Evolutionary conservation across 2,113 vertebrate genomes (phyloP).

Genomic region (Seriola dumerili): DNA sequence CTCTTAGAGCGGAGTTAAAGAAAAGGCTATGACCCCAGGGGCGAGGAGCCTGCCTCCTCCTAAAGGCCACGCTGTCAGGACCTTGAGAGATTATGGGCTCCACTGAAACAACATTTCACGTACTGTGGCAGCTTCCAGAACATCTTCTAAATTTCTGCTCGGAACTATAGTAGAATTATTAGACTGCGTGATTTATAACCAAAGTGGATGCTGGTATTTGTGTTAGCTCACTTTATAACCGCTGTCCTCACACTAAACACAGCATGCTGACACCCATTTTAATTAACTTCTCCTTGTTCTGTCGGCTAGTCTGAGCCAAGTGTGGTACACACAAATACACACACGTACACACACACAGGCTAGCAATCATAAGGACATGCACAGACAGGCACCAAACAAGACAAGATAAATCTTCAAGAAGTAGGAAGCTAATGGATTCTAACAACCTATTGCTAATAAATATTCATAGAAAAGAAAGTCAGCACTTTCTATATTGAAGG

Average conservation of each 20-base stretch:
- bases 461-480: background rate
- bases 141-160: background rate
- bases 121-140: background rate
- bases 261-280: background rate
- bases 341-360: background rate
- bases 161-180: background rate
- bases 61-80: conserved; percentile 58
- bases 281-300: conserved; percentile 30
- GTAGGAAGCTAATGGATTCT: background rate
- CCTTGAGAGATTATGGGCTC: conserved; percentile 33
- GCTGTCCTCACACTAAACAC: background rate
- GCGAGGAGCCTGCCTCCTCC: conserved; percentile 19
- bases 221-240: background rate
- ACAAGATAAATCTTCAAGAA: background rate
- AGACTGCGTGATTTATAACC: background rate
- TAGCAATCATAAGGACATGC: background rate
- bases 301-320: background rate
- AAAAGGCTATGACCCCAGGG: conserved; percentile 31
- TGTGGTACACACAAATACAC: background rate
- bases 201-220: background rate
- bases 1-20: conserved; percentile 27
- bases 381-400: background rate
- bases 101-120: conserved; percentile 35
- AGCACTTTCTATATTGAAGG: background rate
- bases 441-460: background rate